Evolutionary conservation across 2,797 vertebrate species (phyloP), one percentile per base, ranked within the genome.

Genomic region (Eulemur rubriventer): DNA sequence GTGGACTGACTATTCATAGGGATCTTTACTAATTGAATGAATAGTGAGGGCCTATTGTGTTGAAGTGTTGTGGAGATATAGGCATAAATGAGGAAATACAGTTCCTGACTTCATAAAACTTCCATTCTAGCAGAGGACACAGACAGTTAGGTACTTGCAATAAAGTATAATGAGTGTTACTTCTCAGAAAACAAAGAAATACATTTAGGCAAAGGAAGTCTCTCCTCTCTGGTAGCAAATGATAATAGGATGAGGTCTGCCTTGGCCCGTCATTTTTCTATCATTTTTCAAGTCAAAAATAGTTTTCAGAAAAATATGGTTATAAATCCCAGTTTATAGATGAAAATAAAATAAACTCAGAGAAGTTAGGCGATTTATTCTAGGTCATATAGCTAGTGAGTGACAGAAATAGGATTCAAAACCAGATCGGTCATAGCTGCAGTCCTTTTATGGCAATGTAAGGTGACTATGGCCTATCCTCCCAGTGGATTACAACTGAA

Each of bases 301-400:
- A 38, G 18, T 24, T 61, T 70, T 73, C 28, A 43, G 28, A 28
- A 70, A 24, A 38, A 22, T 16, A 26, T 57, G 28, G 17, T 86
- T 86, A 72, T 57, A 33, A 72, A 57, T 72, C 24, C 28, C n/a
- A 65, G n/a, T 90, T 82, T 73, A 41, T 48, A 67, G 41, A 85
- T 83, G 30, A 85, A 89, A 85, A 79, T 65, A 89, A 89, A 89
- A 73, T n/a, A 89, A 43, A 59, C 38, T 95, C 55, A 46, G 57
- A 90, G 28, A 79, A 89, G 28, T 35, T 41, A 57, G 12, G 7
- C 59, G 17, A 80, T 90, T 90, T 80, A 73, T 41, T 22, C 28
- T 41, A 22, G 78, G 72, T 50, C n/a, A 75, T 50, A 76, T 7
- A 86, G 55, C 35, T 73, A 86, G 65, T 33, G 46, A 72, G 6